These are phyloP conservation scores for Pentalonia nigronervosa DNA, from an alignment of 1,140 invertebrate genomes.

Conservation along the genomic window DNA sequence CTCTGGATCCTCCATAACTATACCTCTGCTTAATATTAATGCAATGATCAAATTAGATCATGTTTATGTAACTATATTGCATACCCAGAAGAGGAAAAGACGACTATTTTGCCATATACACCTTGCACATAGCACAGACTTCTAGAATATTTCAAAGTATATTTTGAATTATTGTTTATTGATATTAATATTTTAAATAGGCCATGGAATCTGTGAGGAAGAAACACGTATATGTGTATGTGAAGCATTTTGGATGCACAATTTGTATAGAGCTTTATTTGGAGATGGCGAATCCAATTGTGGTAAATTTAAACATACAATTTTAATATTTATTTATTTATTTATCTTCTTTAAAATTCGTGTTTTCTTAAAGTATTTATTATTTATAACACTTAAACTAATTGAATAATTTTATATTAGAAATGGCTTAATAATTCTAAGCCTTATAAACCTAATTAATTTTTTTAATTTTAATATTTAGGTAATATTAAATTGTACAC, in stretches of 20 bases:
- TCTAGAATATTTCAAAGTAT: neutral
- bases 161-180: neutral
- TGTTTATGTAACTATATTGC: too few relatives aligned
- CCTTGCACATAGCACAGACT: neutral
- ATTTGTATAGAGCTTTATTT: constrained; percentile 72
- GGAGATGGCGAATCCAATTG: constrained; percentile 77
- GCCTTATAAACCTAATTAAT: neutral
- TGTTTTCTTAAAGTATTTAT: too few relatives aligned
- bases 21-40: too few relatives aligned
- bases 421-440: too few relatives aligned
- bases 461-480: neutral
- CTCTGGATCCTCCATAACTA: too few relatives aligned
- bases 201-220: constrained; percentile 88
- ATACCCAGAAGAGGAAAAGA: too few relatives aligned
- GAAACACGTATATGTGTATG: constrained; percentile 84
- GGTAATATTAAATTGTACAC: neutral
- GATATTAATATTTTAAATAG: constrained; percentile 63
- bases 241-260: constrained; percentile 96
- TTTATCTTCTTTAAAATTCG: too few relatives aligned
- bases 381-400: too few relatives aligned
- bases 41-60: too few relatives aligned
- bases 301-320: constrained; percentile 68
- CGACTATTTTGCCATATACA: too few relatives aligned
- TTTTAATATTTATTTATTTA: neutral
- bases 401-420: too few relatives aligned